phyloP scores from a whole-genome alignment of 1,140 invertebrate genomes.

The Anoplolepis gracilipes region DNA sequence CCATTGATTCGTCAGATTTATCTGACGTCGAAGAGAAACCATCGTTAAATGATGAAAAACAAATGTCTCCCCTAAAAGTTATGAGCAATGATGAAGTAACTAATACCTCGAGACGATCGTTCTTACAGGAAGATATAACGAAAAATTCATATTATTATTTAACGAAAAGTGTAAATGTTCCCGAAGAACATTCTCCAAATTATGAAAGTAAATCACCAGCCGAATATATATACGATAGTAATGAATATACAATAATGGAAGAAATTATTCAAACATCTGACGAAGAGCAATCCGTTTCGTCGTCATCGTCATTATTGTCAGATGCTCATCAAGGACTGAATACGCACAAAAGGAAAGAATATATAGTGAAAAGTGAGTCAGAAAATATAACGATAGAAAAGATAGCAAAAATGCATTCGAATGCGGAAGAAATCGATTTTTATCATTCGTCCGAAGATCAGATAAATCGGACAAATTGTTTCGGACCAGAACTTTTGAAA shows the following conservation, averaged over 20 bases:
- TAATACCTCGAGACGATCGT: background rate
- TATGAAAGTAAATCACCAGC: background rate
- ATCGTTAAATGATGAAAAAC: background rate
- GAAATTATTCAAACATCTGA: background rate
- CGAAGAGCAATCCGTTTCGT: constrained; percentile 16
- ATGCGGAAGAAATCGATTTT: background rate
- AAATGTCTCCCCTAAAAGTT: background rate
- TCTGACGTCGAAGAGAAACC: constrained; percentile 72
- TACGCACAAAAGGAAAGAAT: background rate
- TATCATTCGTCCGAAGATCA: background rate
- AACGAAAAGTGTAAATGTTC: background rate
- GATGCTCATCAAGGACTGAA: background rate
- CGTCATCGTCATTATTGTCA: background rate
- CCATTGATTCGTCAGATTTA: constrained; percentile 69
- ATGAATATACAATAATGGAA: background rate
- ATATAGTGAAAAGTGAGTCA: background rate
- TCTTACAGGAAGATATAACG: background rate
- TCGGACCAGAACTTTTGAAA: constrained; percentile 88
- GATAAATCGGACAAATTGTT: constrained; percentile 74
- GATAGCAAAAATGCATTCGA: background rate
- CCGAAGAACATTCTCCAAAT: background rate
- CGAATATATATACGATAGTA: background rate
- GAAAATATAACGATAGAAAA: background rate
- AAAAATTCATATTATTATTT: background rate
- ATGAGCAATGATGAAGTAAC: background rate